Percentiles rank a stretch among this genome's conserved stretches.
These are phyloP conservation scores for Cotesia vestalis DNA, from an alignment of 1,140 invertebrate genomes.

Conservation along the genomic window DNA sequence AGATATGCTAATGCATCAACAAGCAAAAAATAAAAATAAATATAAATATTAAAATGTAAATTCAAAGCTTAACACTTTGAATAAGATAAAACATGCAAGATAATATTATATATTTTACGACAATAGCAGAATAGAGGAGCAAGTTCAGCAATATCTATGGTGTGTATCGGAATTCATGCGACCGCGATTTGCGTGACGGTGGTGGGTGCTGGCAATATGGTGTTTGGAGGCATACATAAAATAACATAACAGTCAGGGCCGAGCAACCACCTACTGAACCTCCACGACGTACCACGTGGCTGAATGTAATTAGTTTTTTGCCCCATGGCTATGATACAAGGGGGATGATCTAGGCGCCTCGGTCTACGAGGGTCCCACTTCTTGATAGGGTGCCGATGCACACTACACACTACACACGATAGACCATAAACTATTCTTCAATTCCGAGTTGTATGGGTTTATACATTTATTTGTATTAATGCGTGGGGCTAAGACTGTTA, in stretches of 20 bases:
- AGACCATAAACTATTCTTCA: conserved; percentile 6
- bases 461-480: conserved; percentile 1
- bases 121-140: too few species aligned
- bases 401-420: neutral
- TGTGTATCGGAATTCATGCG: conserved; percentile 45
- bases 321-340: conserved; percentile 56
- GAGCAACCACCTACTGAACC: conserved; percentile 6
- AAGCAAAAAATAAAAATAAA: too few species aligned
- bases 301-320: conserved; percentile 63
- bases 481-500: conserved; percentile 1
- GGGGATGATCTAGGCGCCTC: conserved; percentile 22
- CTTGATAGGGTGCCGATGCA: neutral
- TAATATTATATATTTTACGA: too few species aligned
- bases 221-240: conserved; percentile 40
- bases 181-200: conserved; percentile 41
- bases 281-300: conserved; percentile 42
- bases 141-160: too few species aligned
- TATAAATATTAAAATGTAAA: neutral
- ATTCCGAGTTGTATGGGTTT: neutral
- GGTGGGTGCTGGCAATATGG: conserved; percentile 51
- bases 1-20: too few species aligned
- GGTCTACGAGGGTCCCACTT: conserved; percentile 7
- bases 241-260: conserved; percentile 8
- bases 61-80: neutral
- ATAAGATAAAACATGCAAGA: neutral